Percentiles rank a stretch among this genome's conserved stretches.
phyloP scores from a whole-genome alignment of 2,797 vertebrate species.

The Triplophysa yarkandensis region DNA sequence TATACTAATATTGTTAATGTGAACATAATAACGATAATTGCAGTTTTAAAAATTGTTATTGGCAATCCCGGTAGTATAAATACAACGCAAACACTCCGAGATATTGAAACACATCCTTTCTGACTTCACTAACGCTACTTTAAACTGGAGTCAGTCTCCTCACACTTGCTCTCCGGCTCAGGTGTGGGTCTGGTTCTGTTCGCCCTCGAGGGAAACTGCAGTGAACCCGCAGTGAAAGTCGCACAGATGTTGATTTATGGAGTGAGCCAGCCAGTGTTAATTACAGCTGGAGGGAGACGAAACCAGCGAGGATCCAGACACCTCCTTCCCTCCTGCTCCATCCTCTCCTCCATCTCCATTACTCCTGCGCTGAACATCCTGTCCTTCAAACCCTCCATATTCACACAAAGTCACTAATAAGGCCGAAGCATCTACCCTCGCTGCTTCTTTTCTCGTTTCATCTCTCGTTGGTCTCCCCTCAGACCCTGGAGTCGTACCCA shows the following conservation, averaged over 20 bases:
- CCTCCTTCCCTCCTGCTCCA: conserved; percentile 26
- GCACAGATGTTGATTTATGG: conserved; percentile 50
- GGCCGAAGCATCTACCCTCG: not conserved
- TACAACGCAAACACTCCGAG: no score
- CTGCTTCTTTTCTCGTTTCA: conserved; percentile 10
- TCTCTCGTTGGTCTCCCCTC: not conserved
- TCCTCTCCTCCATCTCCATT: conserved; percentile 25
- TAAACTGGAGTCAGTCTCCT: not conserved
- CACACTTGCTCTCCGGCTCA: not conserved
- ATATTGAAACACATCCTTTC: no score
- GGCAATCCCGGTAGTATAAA: no score
- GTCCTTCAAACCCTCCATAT: conserved; percentile 1
- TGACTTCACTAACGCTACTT: not conserved
- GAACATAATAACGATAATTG: no score
- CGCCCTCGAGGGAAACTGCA: not conserved
- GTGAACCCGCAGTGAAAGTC: conserved; percentile 38
- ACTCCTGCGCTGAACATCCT: not conserved
- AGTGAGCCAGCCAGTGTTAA: conserved; percentile 50
- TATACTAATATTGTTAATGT: no score
- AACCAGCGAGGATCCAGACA: conserved; percentile 36
- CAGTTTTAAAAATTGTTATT: no score
- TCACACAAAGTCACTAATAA: conserved; percentile 5
- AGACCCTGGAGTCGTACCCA: conserved; percentile 41
- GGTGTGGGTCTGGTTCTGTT: not conserved
- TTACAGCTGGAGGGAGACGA: conserved; percentile 48